Evolutionary conservation across 1,140 invertebrate species (phyloP).

Genomic region (Hypsibius dujardini): DNA sequence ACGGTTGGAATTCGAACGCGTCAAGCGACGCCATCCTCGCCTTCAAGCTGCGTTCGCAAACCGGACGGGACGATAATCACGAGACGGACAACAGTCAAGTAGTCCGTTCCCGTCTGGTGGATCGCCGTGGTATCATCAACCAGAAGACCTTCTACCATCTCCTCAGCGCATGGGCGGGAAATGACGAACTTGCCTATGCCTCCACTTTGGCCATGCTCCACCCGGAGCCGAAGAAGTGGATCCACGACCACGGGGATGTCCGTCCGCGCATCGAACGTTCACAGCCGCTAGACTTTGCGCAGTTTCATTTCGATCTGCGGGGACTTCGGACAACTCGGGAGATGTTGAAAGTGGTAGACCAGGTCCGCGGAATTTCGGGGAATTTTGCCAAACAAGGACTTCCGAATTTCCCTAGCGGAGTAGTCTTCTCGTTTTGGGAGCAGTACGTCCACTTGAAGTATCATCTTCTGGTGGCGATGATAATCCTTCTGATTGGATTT

Average conservation of each 20-base stretch:
- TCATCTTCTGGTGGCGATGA: constrained; percentile 55
- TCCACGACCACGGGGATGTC: constrained; percentile 49
- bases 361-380: constrained; percentile 56
- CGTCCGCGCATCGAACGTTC: constrained; percentile 85
- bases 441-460: constrained; percentile 74
- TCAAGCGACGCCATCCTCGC: constrained; percentile 75
- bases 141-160: constrained; percentile 94
- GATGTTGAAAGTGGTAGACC: constrained; percentile 55
- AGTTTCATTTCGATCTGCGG: no score
- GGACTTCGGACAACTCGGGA: no score
- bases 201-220: constrained; percentile 64
- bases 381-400: constrained; percentile 68
- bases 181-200: constrained; percentile 80
- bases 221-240: constrained; percentile 68
- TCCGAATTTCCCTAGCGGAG: constrained; percentile 82
- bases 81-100: constrained; percentile 28
- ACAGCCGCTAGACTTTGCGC: constrained; percentile 69
- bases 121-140: constrained; percentile 75
- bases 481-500: constrained; percentile 53
- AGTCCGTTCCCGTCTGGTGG: constrained; percentile 51
- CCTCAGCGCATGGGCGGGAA: constrained; percentile 82
- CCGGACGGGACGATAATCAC: constrained; percentile 78
- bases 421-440: constrained; percentile 90
- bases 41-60: constrained; percentile 83
- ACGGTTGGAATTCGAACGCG: constrained; percentile 72